Evolutionary conservation across 2,113 vertebrate genomes (phyloP), one percentile per base, ranked within the genome.

Genomic region (Lasiurus borealis): DNA sequence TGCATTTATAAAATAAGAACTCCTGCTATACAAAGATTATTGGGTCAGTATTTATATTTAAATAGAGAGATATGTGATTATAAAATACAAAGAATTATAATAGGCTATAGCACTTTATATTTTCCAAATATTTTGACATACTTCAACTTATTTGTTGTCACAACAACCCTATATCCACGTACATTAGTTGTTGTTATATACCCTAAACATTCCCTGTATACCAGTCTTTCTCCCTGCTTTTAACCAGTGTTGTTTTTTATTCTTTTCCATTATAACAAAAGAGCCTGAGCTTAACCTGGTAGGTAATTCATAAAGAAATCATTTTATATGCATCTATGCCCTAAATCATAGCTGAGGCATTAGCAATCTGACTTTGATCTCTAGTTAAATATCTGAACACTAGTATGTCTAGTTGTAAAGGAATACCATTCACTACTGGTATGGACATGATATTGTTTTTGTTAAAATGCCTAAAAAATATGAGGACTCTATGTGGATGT

Each of bases 1-100:
- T 44, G 6, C 77, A 50, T 78, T 87, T 90, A 88, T 19, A 46
- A 92, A 92, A 40, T 71, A 90, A 57, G 77, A 94, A 93, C 4
- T 80, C 44, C n/a, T 83, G n/a, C 31, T 52, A 71, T 27, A 8
- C 36, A 66, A 34, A 90, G 77, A 86, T 94, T 90, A 50, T 71
- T 90, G 54, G 54, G 48, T 78, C 62, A 59, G 66, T 95, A 71
- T 71, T 84, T 84, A 44, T 50, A 64, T 85, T 90, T 90, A 92
- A 85, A 25, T 57, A 68, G 31, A 83, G 59, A 82, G 50, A 95
- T 66, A 90, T 8, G 64, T 21, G 87, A 92, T 23, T 73, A 10
- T 85, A 82, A 92, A 95, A 92, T 2, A 83, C 27, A 90, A 78
- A 62, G 15, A 34, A 81, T 77, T 81, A 95, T 76, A 34, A 66